Base-by-base conservation (phyloP, 1,140 invertebrate species). In the Tachypleus tridentatus region DNA sequence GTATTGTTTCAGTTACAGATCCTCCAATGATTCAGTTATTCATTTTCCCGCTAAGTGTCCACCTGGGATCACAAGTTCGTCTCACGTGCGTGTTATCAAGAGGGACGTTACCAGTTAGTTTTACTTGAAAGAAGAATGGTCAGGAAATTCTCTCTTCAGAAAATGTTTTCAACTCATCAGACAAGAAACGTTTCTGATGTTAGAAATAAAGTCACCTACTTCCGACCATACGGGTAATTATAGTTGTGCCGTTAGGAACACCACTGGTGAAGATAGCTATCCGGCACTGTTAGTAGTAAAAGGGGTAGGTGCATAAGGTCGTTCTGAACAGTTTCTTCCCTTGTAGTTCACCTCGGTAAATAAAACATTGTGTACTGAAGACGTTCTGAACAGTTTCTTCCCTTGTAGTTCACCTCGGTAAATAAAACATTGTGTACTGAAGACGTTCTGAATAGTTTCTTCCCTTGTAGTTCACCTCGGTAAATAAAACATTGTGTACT, bases 211-310 rank as follows among this genome's bases (percentile, higher is more conserved):
- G 53, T 54, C 53, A n/a, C 7, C 3, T 8, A 54, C 53, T 54
- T 29, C 62, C 6, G 6, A 49, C 7, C 63, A 74, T 63, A 63
- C 69, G n/a, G 73, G 72, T 0, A 67, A 69, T 51, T 74, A 73
- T 61, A 73, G 73, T 4, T 74, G 73, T 63, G 56, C 60, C 47
- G 73, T 68, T 29, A 66, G 60, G 29, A 74, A 74, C 57, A 49
- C 66, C 4, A 67, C 67, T 47, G 73, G 72, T 5, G 51, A 63
- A 29, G 67, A 67, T 49, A 69, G 59, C 51, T 59, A 72, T 54
- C 69, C 71, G 6, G 72, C 71, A 3, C 63, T 57, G 4, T 66
- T 75, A 29, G 6, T 58, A 10, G 58, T 70, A 7, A 66, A 72
- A 63, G 69, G 70, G 70, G 48, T 53, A 62, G 29, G 29, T 29